These are phyloP conservation scores for Pteropus alecto DNA, from an alignment of 2,113 vertebrate species.

Conservation along the genomic window DNA sequence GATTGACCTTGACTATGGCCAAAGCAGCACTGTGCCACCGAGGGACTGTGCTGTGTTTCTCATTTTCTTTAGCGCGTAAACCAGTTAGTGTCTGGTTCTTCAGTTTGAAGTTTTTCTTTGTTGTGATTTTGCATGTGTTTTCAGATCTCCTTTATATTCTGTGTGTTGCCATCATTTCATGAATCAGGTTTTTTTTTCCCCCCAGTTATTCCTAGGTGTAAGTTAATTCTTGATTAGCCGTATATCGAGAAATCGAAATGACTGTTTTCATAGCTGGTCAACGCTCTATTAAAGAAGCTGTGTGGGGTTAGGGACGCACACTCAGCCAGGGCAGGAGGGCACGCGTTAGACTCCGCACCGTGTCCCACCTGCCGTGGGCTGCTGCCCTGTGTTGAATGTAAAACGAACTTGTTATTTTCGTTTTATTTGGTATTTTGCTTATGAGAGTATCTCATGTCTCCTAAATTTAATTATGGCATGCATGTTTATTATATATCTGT, in stretches of 20 bases:
- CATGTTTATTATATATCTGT: neutral
- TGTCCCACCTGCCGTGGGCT: neutral
- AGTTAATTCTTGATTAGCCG: neutral
- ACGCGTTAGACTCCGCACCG: neutral
- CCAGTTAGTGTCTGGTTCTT: neutral
- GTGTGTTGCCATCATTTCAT: neutral
- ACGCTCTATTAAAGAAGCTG: neutral
- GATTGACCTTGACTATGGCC: neutral
- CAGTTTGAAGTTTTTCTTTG: neutral
- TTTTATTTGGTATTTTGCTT: neutral
- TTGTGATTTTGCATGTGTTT: neutral
- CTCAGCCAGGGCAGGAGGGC: neutral
- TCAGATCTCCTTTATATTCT: neutral
- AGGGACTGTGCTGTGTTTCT: neutral
- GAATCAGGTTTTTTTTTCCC: neutral
- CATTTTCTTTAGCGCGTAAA: neutral
- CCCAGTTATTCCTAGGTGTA: neutral
- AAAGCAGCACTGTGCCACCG: neutral
- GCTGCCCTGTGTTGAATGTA: neutral
- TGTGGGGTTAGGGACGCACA: neutral
- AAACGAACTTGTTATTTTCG: neutral
- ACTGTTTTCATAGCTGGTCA: neutral
- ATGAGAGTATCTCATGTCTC: neutral
- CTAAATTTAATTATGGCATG: neutral
- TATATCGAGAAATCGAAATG: neutral